A percentile compares a stretch with the other conserved stretches of the same genome.
These are phyloP conservation scores for Congeria kusceri DNA, from an alignment of 2,888 invertebrate genomes.

Conservation along the genomic window DNA sequence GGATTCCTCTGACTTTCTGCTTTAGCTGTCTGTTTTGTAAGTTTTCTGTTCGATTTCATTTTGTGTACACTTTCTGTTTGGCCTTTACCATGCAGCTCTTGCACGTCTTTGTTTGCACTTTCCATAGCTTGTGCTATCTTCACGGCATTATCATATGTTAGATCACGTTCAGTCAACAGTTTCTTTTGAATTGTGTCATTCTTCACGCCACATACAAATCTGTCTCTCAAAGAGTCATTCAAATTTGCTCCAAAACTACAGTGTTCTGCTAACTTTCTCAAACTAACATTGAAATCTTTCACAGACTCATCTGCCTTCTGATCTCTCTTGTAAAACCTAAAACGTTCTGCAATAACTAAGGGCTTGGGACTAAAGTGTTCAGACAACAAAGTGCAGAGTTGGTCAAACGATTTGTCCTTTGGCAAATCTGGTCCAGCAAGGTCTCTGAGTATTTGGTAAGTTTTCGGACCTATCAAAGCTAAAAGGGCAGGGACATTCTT, in stretches of 20 bases:
- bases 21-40: not conserved
- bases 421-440: constrained; percentile 51
- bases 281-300: constrained; percentile 36
- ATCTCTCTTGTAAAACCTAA: constrained; percentile 54
- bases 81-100: not conserved
- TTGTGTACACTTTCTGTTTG: not conserved
- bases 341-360: constrained; percentile 47
- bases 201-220: constrained; percentile 58
- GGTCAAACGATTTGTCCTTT: constrained; percentile 33
- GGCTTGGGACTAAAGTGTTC: constrained; percentile 57
- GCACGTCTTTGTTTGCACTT: constrained; percentile 47
- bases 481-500: too few species aligned
- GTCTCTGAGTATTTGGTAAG: constrained; percentile 33
- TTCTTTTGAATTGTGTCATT: constrained; percentile 45
- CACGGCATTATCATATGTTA: constrained; percentile 44
- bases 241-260: constrained; percentile 58
- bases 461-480: constrained; percentile 51
- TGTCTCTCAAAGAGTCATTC: constrained; percentile 50
- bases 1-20: too few species aligned
- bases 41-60: not conserved
- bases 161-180: constrained; percentile 41
- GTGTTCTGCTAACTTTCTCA: constrained; percentile 42
- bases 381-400: constrained; percentile 32
- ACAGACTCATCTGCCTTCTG: constrained; percentile 45
- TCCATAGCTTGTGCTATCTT: constrained; percentile 50